Percentiles rank a stretch among this genome's conserved stretches.
Conservation (phyloP, 1,140 invertebrate species). For the Drosophila takahashii region DNA sequence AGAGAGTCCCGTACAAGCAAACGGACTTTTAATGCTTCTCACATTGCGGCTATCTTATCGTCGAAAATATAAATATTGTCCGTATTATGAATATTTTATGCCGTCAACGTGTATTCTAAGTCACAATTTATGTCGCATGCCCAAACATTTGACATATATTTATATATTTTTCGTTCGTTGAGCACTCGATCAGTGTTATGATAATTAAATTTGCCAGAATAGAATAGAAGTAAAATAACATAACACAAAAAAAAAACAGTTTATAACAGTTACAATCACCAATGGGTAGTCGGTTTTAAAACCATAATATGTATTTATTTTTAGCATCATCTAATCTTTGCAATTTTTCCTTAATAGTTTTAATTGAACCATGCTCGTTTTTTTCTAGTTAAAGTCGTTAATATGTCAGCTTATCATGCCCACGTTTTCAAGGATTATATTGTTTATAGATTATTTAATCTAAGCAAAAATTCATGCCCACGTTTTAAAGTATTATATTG, state of each 20-base stretch:
- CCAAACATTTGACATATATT: constrained; percentile 25
- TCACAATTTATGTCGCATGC: constrained; percentile 27
- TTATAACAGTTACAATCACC: neutral
- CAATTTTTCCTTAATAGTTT: neutral
- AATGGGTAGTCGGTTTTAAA: too few relatives aligned
- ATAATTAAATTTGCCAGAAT: neutral
- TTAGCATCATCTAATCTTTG: neutral
- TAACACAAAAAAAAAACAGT: neutral
- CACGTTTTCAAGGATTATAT: constrained; percentile 29
- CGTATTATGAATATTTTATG: constrained; percentile 68
- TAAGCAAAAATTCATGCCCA: constrained; percentile 14
- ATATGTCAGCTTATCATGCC: constrained; percentile 26
- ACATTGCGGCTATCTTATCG: constrained; percentile 61
- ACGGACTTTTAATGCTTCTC: constrained; percentile 34
- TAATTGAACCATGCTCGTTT: neutral
- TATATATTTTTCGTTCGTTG: constrained; percentile 1
- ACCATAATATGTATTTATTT: too few relatives aligned
- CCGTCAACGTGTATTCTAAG: constrained; percentile 39
- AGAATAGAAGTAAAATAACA: neutral
- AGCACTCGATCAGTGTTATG: neutral
- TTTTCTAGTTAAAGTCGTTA: constrained; percentile 4
- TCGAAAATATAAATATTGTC: constrained; percentile 42
- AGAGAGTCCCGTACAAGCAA: constrained; percentile 42
- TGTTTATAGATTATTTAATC: constrained; percentile 25
- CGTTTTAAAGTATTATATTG: constrained; percentile 28